These are phyloP conservation scores for Corythucha ciliata DNA, from an alignment of 2,888 invertebrate species.

Conservation along the genomic window DNA sequence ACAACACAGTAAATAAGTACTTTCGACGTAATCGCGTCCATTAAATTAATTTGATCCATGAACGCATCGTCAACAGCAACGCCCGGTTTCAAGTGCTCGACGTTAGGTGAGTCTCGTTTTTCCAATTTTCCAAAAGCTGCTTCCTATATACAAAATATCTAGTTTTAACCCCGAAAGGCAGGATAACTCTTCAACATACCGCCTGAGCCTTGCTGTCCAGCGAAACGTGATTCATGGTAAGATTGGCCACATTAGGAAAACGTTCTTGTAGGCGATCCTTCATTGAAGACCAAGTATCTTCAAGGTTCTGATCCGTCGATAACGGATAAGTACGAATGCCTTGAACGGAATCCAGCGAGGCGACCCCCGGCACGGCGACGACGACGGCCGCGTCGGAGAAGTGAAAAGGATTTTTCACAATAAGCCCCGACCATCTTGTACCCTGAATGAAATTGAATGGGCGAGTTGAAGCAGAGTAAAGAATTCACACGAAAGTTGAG, in stretches of 20 bases:
- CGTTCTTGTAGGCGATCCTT: constrained; percentile 51
- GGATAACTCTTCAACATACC: constrained; percentile 44
- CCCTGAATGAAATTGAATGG: constrained; percentile 42
- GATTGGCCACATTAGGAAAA: constrained; percentile 44
- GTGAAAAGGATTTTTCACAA: constrained; percentile 58
- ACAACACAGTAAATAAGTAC: constrained; percentile 36
- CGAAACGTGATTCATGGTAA: constrained; percentile 54
- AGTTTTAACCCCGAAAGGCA: no score
- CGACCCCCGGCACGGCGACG: constrained; percentile 60
- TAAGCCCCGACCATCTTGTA: constrained; percentile 60
- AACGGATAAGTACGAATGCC: constrained; percentile 48
- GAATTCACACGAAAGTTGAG: neutral
- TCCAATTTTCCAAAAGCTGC: constrained; percentile 42
- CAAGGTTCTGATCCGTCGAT: constrained; percentile 30
- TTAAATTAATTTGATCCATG: constrained; percentile 51
- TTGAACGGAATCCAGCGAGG: constrained; percentile 42
- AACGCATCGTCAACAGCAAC: constrained; percentile 42
- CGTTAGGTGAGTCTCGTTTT: constrained; percentile 36
- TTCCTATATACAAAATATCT: constrained; percentile 37
- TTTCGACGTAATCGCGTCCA: constrained; percentile 51
- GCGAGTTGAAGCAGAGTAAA: neutral
- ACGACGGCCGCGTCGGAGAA: constrained; percentile 62
- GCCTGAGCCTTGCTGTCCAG: constrained; percentile 54
- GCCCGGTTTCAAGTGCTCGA: constrained; percentile 35
- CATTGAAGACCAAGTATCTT: constrained; percentile 42